Evolutionary conservation across 1,140 invertebrate genomes (phyloP).

Genomic region (Euura saliciscinereae): DNA sequence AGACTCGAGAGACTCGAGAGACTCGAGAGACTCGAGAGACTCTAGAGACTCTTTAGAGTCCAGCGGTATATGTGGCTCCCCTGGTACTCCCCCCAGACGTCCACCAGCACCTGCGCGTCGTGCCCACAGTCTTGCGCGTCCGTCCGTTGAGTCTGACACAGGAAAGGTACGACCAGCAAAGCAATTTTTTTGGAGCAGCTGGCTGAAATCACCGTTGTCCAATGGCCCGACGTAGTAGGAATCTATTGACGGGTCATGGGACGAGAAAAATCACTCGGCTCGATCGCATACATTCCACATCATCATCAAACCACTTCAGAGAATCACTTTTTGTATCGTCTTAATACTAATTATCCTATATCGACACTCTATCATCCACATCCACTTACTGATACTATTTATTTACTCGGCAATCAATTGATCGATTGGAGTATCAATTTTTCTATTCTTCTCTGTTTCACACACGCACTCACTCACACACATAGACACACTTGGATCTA

Average conservation of each 20-base stretch:
- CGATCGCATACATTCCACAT: background rate
- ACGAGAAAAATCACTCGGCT: slow-evolving; percentile 1
- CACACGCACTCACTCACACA: no score
- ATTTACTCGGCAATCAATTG: no score
- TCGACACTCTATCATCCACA: no score
- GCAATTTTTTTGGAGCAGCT: slow-evolving; percentile 69
- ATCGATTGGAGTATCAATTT: no score
- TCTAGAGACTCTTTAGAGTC: slow-evolving; percentile 42
- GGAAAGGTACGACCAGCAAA: slow-evolving; percentile 73
- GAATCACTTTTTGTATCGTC: background rate
- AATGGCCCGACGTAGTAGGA: slow-evolving; percentile 49
- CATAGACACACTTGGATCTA: no score
- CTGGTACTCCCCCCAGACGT: slow-evolving; percentile 46
- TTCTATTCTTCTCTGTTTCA: no score
- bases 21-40: background rate
- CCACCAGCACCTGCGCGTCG: slow-evolving; percentile 53
- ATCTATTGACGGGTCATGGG: background rate
- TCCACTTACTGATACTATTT: no score
- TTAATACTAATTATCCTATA: no score
- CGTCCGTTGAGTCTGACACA: slow-evolving; percentile 52
- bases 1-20: slow-evolving; percentile 25
- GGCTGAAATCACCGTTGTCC: slow-evolving; percentile 65
- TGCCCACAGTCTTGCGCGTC: slow-evolving; percentile 49
- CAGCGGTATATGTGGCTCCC: slow-evolving; percentile 28
- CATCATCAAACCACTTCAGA: slow-evolving; percentile 8